Evolutionary conservation across 2,888 invertebrate species (phyloP).

Genomic region (Phrixothrix hirtus): DNA sequence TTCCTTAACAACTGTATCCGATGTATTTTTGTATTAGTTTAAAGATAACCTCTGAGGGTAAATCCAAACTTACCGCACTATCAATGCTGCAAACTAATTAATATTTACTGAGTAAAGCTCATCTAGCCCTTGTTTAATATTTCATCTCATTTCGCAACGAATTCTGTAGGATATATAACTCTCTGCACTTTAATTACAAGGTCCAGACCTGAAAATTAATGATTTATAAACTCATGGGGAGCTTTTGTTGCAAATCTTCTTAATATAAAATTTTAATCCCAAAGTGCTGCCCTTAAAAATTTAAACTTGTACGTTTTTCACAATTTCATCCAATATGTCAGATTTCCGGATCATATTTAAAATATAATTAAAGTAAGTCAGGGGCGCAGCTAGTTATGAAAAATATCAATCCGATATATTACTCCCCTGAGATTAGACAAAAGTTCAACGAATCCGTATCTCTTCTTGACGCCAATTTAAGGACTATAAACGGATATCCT

Average conservation of each 20-base stretch:
- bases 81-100: conserved; percentile 17
- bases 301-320: too few species aligned
- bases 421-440: background rate
- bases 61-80: conserved; percentile 12
- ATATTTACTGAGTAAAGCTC: conserved; percentile 27
- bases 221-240: conserved; percentile 7
- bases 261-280: background rate
- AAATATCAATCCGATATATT: background rate
- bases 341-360: too few species aligned
- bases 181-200: conserved; percentile 16
- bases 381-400: too few species aligned
- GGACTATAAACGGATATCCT: background rate
- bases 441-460: background rate
- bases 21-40: too few species aligned
- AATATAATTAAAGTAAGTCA: too few species aligned
- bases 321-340: too few species aligned
- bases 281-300: too few species aligned
- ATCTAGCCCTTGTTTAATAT: conserved; percentile 25
- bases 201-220: conserved; percentile 13
- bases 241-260: background rate
- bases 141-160: conserved; percentile 16
- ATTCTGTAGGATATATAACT: conserved; percentile 18
- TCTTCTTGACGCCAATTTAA: background rate
- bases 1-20: too few species aligned
- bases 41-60: too few species aligned